Percentiles rank a stretch among this genome's conserved stretches.
Conservation (phyloP, 2,797 vertebrate species). For the Lycodopsis pacificus region DNA sequence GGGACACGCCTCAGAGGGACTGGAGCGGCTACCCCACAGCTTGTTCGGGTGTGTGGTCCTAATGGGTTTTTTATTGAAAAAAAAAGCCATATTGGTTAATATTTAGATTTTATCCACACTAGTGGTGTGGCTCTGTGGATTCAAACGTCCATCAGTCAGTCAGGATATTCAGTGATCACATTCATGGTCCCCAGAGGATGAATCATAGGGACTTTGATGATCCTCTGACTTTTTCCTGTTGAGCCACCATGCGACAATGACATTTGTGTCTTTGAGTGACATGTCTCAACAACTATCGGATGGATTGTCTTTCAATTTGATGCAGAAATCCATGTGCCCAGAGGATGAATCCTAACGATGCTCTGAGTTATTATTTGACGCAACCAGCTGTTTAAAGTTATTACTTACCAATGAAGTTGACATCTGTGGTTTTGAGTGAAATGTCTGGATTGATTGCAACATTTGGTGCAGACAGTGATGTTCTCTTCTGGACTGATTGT, state of each 20-base stretch:
- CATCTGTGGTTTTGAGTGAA: background rate
- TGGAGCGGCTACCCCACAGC: constrained; percentile 8
- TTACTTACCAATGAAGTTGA: background rate
- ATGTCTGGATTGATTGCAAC: background rate
- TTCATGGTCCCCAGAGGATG: background rate
- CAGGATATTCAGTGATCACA: background rate
- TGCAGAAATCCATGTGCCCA: background rate
- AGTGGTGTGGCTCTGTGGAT: background rate
- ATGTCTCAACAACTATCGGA: background rate
- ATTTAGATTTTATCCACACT: background rate
- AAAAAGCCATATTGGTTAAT: background rate
- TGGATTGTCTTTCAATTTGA: background rate
- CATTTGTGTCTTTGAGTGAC: background rate
- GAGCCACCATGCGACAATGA: background rate
- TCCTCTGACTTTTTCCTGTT: background rate
- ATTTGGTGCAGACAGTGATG: background rate
- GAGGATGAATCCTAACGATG: background rate
- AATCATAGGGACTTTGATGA: background rate
- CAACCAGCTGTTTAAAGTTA: too few species aligned
- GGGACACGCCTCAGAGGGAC: constrained; percentile 38
- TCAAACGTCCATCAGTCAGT: background rate
- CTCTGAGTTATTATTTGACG: too few species aligned
- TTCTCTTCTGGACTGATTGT: background rate
- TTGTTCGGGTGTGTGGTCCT: constrained; percentile 1
- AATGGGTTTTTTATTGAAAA: background rate